These are phyloP conservation scores for Tholera decimalis DNA, from an alignment of 2,888 invertebrate species.

Conservation along the genomic window DNA sequence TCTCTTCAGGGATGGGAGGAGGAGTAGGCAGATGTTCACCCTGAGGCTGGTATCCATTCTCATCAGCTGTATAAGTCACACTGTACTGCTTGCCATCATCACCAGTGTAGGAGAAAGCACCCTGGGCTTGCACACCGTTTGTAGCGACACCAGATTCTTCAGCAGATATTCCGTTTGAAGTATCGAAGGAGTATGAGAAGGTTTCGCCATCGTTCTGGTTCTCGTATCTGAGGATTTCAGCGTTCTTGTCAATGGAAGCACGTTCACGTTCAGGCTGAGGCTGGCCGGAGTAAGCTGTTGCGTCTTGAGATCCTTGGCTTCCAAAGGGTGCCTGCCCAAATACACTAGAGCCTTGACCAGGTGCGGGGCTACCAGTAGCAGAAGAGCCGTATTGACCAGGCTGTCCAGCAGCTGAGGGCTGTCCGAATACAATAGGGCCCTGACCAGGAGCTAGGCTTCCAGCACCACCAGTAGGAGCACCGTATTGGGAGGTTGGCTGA, in stretches of 20 bases:
- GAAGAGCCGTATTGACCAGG: conserved; percentile 56
- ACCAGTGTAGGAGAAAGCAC: conserved; percentile 84
- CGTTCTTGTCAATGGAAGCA: conserved; percentile 81
- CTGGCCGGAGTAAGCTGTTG: conserved; percentile 59
- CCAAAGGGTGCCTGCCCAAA: conserved; percentile 57
- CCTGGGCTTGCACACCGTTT: conserved; percentile 86
- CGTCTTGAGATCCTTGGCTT: conserved; percentile 57
- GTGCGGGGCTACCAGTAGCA: conserved; percentile 31
- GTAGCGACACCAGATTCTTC: conserved; percentile 87
- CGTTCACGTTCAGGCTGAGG: conserved; percentile 81
- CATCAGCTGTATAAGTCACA: conserved; percentile 87
- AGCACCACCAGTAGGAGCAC: conserved; percentile 42
- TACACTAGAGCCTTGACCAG: conserved; percentile 56
- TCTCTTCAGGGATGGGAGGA: conserved; percentile 87
- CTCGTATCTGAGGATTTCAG: conserved; percentile 83
- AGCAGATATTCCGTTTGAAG: conserved; percentile 87
- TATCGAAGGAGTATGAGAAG: conserved; percentile 85
- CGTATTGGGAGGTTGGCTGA: conserved; percentile 61
- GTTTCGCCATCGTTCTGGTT: conserved; percentile 85
- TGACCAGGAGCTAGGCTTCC: conserved; percentile 47
- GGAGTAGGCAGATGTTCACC: conserved; percentile 87
- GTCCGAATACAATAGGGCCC: conserved; percentile 33
- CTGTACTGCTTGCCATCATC: conserved; percentile 86
- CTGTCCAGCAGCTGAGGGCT: conserved; percentile 20
- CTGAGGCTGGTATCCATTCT: conserved; percentile 85